Conservation (phyloP, 1,140 invertebrate genomes). For the Hyphantria cunea region DNA sequence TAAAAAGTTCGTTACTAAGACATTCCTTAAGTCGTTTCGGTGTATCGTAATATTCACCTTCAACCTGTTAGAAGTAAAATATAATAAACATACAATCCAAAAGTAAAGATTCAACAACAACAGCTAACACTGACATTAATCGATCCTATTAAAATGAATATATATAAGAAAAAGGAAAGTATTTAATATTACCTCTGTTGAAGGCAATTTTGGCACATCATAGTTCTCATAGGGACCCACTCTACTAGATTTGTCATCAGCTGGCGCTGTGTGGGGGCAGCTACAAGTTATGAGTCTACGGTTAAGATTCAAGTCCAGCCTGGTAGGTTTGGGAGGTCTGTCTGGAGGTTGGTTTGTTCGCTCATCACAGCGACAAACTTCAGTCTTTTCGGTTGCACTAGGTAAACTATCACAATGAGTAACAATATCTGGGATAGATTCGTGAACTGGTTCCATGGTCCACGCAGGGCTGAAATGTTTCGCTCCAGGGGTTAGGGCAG, state of each 20-base stretch:
- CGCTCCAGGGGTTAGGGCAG: conserved; percentile 69
- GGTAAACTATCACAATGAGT: conserved; percentile 17
- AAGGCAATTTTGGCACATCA: conserved; percentile 86
- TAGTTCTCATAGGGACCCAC: conserved; percentile 88
- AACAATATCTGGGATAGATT: conserved; percentile 42
- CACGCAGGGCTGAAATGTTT: conserved; percentile 83
- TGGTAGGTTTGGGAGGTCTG: conserved; percentile 58
- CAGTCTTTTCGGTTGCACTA: conserved; percentile 45
- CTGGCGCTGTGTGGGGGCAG: conserved; percentile 42
- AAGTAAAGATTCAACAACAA: too few species aligned
- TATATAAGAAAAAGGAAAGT: not conserved
- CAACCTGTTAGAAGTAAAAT: conserved; percentile 44
- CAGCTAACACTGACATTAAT: too few species aligned
- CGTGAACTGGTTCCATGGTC: conserved; percentile 83
- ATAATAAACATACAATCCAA: too few species aligned
- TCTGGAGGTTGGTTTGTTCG: conserved; percentile 43
- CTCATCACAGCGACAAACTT: conserved; percentile 45
- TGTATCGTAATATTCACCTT: conserved; percentile 87
- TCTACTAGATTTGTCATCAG: conserved; percentile 47
- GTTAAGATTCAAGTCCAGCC: conserved; percentile 78
- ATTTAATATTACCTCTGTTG: conserved; percentile 71
- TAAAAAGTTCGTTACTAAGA: conserved; percentile 83
- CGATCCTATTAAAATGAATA: too few species aligned
- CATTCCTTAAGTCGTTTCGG: conserved; percentile 89
- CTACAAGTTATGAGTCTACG: conserved; percentile 47